A percentile compares a stretch with the other conserved stretches of the same genome.
These are phyloP conservation scores for Pachyuromys duprasi DNA, from an alignment of 2,797 vertebrate genomes.

Conservation along the genomic window DNA sequence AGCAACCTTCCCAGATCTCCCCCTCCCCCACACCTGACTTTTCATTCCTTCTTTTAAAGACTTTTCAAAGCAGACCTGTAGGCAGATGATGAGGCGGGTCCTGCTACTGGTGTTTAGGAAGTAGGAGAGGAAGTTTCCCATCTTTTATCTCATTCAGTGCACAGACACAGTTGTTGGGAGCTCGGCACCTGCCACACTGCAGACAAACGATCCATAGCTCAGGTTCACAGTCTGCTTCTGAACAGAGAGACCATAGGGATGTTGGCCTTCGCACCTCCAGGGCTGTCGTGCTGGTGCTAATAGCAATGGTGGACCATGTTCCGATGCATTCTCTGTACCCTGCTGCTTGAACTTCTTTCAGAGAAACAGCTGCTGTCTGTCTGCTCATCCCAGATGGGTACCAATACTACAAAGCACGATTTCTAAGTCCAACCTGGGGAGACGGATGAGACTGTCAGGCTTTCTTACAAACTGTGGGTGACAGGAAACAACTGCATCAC, in stretches of 20 bases:
- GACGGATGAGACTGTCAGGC: background rate
- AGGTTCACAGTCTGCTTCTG: background rate
- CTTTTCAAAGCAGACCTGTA: slow-evolving; percentile 23
- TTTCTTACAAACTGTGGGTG: background rate
- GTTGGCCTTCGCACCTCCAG: background rate
- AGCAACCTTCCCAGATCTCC: background rate
- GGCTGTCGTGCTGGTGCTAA: background rate
- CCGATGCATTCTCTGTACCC: background rate
- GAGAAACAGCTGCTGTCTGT: background rate
- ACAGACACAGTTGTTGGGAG: background rate
- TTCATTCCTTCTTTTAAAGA: background rate
- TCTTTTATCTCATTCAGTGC: background rate
- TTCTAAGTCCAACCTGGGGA: background rate
- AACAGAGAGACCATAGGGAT: background rate
- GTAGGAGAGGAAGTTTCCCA: background rate
- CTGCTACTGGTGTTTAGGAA: background rate
- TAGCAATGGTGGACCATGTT: background rate
- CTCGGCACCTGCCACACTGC: background rate
- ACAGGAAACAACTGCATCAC: background rate
- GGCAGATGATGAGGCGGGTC: background rate
- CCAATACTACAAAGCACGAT: background rate
- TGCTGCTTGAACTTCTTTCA: background rate
- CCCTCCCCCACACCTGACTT: no score
- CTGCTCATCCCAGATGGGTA: background rate
- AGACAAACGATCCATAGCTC: background rate